Evolutionary conservation across 1,140 invertebrate genomes (phyloP).

Genomic region (Bathynomus jamesi): DNA sequence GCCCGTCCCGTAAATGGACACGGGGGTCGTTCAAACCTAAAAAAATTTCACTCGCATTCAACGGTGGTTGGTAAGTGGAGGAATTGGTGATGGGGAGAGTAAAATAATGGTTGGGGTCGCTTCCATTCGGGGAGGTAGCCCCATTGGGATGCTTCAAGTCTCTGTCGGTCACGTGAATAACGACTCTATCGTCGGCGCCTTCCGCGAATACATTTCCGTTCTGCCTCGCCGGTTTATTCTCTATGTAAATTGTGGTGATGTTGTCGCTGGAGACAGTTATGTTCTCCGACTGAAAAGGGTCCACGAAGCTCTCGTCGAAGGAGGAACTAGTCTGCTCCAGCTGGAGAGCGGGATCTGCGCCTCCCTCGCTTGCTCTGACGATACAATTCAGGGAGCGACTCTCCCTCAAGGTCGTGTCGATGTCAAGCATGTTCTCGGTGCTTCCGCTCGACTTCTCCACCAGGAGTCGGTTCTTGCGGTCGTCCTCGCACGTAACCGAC

Average conservation of each 20-base stretch:
- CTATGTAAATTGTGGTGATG: slow-evolving; percentile 36
- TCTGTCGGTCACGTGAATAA: slow-evolving; percentile 12
- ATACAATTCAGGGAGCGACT: slow-evolving; percentile 73
- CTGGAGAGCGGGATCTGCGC: slow-evolving; percentile 21
- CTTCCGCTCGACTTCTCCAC: slow-evolving; percentile 18
- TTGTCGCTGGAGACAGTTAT: slow-evolving; percentile 32
- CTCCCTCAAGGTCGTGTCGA: slow-evolving; percentile 62
- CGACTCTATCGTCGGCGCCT: slow-evolving; percentile 15
- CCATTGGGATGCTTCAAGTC: not conserved
- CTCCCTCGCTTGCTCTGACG: slow-evolving; percentile 60
- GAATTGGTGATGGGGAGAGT: not conserved
- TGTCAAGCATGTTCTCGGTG: slow-evolving; percentile 38
- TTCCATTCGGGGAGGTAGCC: not conserved
- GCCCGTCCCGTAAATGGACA: too few species aligned
- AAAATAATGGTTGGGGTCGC: slow-evolving; percentile 5
- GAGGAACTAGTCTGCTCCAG: slow-evolving; percentile 19
- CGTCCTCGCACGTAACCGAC: slow-evolving; percentile 29
- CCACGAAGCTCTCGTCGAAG: slow-evolving; percentile 15
- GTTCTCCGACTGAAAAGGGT: slow-evolving; percentile 7
- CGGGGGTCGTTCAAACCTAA: slow-evolving; percentile 17
- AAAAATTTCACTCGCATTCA: not conserved
- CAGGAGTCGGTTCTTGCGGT: slow-evolving; percentile 12
- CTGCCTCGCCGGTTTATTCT: too few species aligned
- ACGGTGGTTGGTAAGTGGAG: not conserved
- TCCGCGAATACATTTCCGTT: slow-evolving; percentile 6